Evolutionary conservation across 2,113 vertebrate genomes (phyloP), one percentile per base, ranked within the genome.

Genomic region (Pluvialis apricaria): DNA sequence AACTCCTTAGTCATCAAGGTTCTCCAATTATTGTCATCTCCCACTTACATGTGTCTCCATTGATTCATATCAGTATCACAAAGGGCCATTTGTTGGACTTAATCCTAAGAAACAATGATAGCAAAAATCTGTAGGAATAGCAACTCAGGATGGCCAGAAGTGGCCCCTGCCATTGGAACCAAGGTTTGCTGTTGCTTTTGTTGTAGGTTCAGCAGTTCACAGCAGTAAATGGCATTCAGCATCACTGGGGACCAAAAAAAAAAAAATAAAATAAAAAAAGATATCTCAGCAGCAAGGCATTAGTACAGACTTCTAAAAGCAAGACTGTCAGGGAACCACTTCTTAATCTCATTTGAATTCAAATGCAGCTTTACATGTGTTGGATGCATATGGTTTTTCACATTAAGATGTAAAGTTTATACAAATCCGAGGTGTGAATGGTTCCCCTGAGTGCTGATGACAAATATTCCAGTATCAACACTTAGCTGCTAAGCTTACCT

Each of bases 281-380:
- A 11, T 31, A 64, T 52, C 55, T 47, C 73, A 80, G 51, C 31
- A 76, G 31, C 29, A 58, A 91, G 88, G 83, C 79, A 73, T 86
- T 81, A 86, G 72, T 71, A 88, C 58, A 81, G 69, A 55, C 34
- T 89, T 96, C 77, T 92, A 72, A 87, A 96, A 87, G 70, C 89
- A 76, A 91, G 88, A 94, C 77, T 94, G 95, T 82, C 58, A 69
- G 91, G 57, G 61, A 96, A 66, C 84, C 45, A 84, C 83, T 94
- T 92, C 91, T 92, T 96, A 95, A 95, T 97, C 91, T 95, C 82
- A 97, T 97, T 95, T 96, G 84, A 95, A 95, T 96, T 95, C 94
- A 94, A 97, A 95, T 90, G 84, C 70, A 77, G 94, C 81, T 95
- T 97, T 97, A 88, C 89, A 88, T 31, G 87, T 92, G 89, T 90